Evolutionary conservation across 2,113 vertebrate genomes (phyloP).

Genomic region (Mohoua ochrocephala): DNA sequence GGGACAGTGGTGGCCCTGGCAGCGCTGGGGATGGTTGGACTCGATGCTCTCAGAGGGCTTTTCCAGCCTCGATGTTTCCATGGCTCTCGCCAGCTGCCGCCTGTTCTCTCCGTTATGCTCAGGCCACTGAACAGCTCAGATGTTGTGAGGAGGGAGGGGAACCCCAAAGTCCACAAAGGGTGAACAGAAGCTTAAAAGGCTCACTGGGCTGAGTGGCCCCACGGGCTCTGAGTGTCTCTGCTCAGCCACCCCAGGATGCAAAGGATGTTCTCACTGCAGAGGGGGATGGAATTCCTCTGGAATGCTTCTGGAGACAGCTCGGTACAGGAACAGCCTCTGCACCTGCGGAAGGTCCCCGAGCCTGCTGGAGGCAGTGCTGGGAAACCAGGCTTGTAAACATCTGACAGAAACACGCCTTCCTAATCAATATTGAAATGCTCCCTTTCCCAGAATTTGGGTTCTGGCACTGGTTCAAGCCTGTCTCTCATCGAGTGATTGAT

Average conservation of each 20-base stretch:
- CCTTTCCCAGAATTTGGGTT: background rate
- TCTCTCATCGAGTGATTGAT: background rate
- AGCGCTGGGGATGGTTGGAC: background rate
- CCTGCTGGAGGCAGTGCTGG: background rate
- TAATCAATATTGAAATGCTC: background rate
- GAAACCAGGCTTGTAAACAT: background rate
- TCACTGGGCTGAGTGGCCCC: background rate
- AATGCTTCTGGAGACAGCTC: background rate
- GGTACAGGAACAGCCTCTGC: background rate
- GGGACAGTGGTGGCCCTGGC: background rate
- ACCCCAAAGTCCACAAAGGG: background rate
- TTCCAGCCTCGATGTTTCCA: accelerated
- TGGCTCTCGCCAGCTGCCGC: background rate
- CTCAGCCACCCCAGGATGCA: background rate
- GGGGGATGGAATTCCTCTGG: background rate
- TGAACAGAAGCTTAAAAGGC: background rate
- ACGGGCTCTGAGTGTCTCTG: background rate
- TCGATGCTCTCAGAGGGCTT: background rate
- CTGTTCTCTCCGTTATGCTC: background rate
- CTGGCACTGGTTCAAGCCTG: background rate
- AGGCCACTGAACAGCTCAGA: background rate
- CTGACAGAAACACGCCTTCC: background rate
- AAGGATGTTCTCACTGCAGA: background rate
- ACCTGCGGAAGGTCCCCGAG: background rate
- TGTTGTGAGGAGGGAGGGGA: background rate